Evolutionary conservation across 2,888 invertebrate genomes (phyloP).

Genomic region (Andricus curvator): DNA sequence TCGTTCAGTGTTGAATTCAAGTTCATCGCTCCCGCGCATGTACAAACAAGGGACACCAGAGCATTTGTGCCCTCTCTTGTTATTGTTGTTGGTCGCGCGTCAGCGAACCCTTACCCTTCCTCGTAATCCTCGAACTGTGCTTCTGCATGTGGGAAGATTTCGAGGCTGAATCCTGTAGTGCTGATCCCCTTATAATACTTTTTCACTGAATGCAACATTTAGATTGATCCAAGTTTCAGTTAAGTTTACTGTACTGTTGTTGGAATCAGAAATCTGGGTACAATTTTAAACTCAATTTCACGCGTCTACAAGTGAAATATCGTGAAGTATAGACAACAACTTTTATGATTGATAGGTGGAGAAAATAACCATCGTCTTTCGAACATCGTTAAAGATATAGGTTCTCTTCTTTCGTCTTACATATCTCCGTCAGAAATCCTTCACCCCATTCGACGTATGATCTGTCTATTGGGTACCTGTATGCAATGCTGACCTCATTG

Average conservation of each 20-base stretch:
- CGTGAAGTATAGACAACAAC: neutral
- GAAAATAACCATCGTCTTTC: neutral
- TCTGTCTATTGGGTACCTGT: neutral
- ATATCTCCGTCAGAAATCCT: neutral
- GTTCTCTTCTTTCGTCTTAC: neutral
- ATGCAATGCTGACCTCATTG: constrained; percentile 30
- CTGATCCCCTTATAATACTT: neutral
- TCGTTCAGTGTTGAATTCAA: constrained; percentile 55
- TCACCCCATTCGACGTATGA: constrained; percentile 7
- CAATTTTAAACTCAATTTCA: neutral
- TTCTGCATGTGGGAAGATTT: constrained; percentile 48
- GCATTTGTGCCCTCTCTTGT: constrained; percentile 48
- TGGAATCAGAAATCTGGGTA: no score
- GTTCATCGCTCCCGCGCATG: constrained; percentile 75
- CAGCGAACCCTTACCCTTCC: constrained; percentile 49
- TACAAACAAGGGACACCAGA: constrained; percentile 67
- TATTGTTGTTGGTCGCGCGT: constrained; percentile 44
- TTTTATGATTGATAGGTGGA: neutral
- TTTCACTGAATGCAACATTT: no score
- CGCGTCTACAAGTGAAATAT: neutral
- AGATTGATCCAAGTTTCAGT: no score
- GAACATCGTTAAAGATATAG: neutral
- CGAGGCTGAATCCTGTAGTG: constrained; percentile 32
- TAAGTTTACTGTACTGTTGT: no score
- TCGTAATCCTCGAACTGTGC: constrained; percentile 34